Evolutionary conservation across 30 jellyfish, hydroid and myxozoan genomes (phyloP).

Genomic region (Cassiopea xamachana): DNA sequence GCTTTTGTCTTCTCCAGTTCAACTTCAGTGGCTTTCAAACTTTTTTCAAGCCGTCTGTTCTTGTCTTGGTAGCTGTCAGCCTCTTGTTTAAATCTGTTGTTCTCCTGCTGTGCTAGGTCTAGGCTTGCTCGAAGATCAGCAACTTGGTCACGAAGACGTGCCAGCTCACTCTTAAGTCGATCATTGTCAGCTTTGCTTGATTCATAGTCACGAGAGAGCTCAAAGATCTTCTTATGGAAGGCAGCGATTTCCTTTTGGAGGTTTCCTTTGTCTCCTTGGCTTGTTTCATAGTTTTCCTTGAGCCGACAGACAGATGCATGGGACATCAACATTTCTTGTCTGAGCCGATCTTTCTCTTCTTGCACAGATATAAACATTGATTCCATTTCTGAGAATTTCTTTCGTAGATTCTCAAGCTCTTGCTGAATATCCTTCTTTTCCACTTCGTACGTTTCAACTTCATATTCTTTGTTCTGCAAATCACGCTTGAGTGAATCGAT

Average conservation of each 20-base stretch:
- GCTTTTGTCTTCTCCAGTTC: constrained; percentile 88
- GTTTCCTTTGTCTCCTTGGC: constrained; percentile 96
- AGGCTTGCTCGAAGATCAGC: constrained; percentile 68
- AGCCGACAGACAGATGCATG: constrained; percentile 96
- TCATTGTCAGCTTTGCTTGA: constrained; percentile 85
- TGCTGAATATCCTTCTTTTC: constrained; percentile 88
- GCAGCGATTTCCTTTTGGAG: constrained; percentile 93
- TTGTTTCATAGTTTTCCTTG: constrained; percentile 93
- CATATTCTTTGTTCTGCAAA: constrained; percentile 88
- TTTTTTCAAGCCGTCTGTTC: constrained; percentile 68
- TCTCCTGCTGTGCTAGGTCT: constrained; percentile 83
- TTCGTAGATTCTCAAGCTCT: constrained; percentile 82
- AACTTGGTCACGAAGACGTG: constrained; percentile 74
- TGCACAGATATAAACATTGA: constrained; percentile 79
- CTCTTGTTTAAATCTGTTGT: constrained; percentile 79
- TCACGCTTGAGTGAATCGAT: constrained; percentile 92
- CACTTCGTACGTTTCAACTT: constrained; percentile 81
- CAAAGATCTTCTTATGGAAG: constrained; percentile 91
- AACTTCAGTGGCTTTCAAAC: constrained; percentile 69
- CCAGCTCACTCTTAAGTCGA: constrained; percentile 72
- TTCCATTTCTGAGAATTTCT: constrained; percentile 86
- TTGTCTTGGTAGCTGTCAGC: constrained; percentile 67
- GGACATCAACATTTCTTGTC: constrained; percentile 96
- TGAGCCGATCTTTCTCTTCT: constrained; percentile 93
- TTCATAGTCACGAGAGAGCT: constrained; percentile 83